These are phyloP conservation scores for Drosophila albomicans DNA, from an alignment of 1,140 invertebrate genomes.

Conservation along the genomic window DNA sequence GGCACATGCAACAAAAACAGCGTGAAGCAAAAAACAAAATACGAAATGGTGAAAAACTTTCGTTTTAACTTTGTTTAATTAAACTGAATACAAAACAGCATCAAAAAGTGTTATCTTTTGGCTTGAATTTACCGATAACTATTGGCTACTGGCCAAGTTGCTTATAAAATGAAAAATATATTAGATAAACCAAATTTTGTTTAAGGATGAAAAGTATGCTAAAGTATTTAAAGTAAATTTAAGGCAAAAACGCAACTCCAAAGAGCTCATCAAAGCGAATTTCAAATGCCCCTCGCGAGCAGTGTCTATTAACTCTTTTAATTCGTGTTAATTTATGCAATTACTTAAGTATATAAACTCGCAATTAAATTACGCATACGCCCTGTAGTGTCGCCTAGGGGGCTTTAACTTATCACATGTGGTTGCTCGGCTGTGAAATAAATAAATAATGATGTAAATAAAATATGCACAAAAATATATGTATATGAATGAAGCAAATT, in stretches of 20 bases:
- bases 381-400: background rate
- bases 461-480: slow-evolving; percentile 1
- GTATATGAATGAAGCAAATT: background rate
- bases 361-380: slow-evolving; percentile 16
- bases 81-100: slow-evolving; percentile 5
- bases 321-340: slow-evolving; percentile 19
- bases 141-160: background rate
- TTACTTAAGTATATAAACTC: slow-evolving; percentile 13
- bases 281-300: background rate
- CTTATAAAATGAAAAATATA: background rate
- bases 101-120: background rate
- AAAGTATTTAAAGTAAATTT: background rate
- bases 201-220: background rate
- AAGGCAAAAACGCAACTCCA: background rate
- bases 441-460: background rate
- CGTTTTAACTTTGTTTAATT: slow-evolving; percentile 17
- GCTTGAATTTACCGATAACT: background rate
- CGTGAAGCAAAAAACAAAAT: background rate
- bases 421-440: background rate
- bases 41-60: background rate
- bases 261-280: background rate
- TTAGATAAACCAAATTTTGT: background rate
- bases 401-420: slow-evolving; percentile 2
- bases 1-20: slow-evolving; percentile 4
- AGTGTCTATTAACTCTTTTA: background rate